Base-by-base conservation (phyloP, 2,113 vertebrate genomes). In the Oncorhynchus keta region DNA sequence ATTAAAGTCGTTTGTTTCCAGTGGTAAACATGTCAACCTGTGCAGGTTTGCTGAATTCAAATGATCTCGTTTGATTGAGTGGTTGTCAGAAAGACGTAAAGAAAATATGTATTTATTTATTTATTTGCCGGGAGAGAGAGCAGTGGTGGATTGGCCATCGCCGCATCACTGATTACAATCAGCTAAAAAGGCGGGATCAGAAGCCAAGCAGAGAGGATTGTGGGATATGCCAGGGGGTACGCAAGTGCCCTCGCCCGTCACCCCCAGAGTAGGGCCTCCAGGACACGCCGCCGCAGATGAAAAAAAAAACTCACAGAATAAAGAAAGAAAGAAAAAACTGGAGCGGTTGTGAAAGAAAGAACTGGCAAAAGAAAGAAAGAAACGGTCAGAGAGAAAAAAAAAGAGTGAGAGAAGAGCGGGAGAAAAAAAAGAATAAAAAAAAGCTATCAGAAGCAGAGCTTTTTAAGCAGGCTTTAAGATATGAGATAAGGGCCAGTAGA, bases 381-480 rank as follows among this genome's bases (percentile, higher is more conserved):
- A 68, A 61, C 7, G 16, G 51, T 11, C 13, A 74, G 70, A 68
- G 65, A 83, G 79, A 82, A 57, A 75, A 74, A 24, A 16, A 57
- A 13, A 73, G 39, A 45, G 39, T 45, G 73, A 48, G 68, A 18
- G 59, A 73, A n/a, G 45, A 68, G 73, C 26, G 22, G 45, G n/a
- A 51, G 24, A 48, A 32, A 49, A 65, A 35, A 20, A 4, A 4
- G 26, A 16, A 18, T 24, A 13, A 26, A 20, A 24, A 24, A 62
- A 26, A 45, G 1, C 30, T 20, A 64, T 64, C 59, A 78, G 80
- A 30, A 74, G 75, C 14, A 72, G 74, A 69, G 76, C 30, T 76
- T 86, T 81, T 75, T 86, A 81, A 86, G 84, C 84, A 83, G 79
- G 81, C 76, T 85, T 83, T 84, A 79, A 77, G 85, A 84, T 83